phyloP scores from a whole-genome alignment of 1,140 invertebrate genomes.

The Andrena cerasifolii region DNA sequence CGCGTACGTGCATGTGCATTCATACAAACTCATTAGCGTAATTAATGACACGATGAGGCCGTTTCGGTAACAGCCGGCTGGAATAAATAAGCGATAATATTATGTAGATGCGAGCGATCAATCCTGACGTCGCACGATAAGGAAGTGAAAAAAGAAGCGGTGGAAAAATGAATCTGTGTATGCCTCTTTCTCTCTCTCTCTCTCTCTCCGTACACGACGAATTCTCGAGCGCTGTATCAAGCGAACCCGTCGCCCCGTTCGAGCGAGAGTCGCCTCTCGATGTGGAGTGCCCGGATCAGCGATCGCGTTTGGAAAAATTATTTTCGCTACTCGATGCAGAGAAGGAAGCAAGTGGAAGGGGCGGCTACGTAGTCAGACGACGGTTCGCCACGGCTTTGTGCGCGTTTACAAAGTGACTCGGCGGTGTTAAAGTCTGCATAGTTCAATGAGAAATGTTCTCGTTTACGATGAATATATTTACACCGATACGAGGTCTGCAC shows the following conservation, averaged over 20 bases:
- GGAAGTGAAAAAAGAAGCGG: slow-evolving; percentile 23
- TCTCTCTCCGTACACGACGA: no score
- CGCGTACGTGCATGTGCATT: background rate
- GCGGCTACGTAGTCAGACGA: background rate
- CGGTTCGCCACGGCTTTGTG: background rate
- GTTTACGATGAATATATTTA: no score
- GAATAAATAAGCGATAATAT: slow-evolving; percentile 56
- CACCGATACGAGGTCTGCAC: no score
- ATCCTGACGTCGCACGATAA: slow-evolving; percentile 40
- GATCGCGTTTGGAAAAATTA: slow-evolving; percentile 17
- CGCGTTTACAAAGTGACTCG: no score
- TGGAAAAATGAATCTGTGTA: slow-evolving; percentile 25
- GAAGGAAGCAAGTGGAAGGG: background rate
- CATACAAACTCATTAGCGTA: slow-evolving; percentile 49
- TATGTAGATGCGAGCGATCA: slow-evolving; percentile 50
- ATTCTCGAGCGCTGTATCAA: no score
- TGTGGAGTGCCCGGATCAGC: background rate
- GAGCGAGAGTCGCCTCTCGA: background rate
- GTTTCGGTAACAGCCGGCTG: slow-evolving; percentile 43
- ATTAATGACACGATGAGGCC: slow-evolving; percentile 50
- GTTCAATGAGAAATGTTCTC: no score
- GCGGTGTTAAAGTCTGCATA: no score
- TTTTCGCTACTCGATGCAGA: background rate
- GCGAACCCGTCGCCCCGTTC: background rate
- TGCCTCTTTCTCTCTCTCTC: no score